Base-by-base conservation (phyloP, 2,888 invertebrate genomes). In the Onchidella celtica region DNA sequence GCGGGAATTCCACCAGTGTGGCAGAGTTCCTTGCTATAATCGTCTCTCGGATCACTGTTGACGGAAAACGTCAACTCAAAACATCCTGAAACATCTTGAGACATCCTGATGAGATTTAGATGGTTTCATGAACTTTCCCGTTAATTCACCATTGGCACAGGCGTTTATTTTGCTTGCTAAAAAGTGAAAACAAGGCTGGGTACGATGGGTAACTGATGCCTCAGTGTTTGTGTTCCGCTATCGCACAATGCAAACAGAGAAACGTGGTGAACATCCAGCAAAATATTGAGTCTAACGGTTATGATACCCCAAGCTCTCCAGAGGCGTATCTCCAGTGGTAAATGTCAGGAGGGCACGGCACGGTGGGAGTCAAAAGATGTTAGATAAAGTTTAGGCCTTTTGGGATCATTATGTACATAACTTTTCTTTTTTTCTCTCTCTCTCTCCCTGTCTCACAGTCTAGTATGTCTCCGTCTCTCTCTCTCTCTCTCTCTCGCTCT, bases 401-500 rank as follows among this genome's bases (percentile, higher is more conserved):
- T n/a, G n/a, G n/a, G n/a, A n/a, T n/a, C n/a, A n/a, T n/a, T n/a
- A n/a, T n/a, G n/a, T n/a, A n/a, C n/a, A n/a, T n/a, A n/a, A n/a
- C n/a, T n/a, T n/a, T n/a, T n/a, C n/a, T n/a, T n/a, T n/a, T n/a
- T n/a, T n/a, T n/a, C n/a, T n/a, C n/a, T 66, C 27, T 66, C 66
- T 66, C 11, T 29, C 66, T 66, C 27, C 32, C 21, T 66, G 29
- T 66, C 47, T 47, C 47, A 11, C 47, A 47, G 17, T 40, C 1
- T 40, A n/a, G 27, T 72, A 2, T 47, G 29, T 72, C 27, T 47
- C 29, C 38, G 29, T 47, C 72, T 72, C 55, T 72, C 72, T 9
- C 47, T 27, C 55, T 72, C 55, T 72, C 72, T 72, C 72, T 72
- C 55, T 66, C 66, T 66, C 27, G 24, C 66, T 27, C 27, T 66